Percentiles rank a stretch among this genome's conserved stretches.
These are phyloP conservation scores for Aurelia sp. DNA, from an alignment of 30 jellyfish, hydroid and myxozoan species.

Conservation along the genomic window DNA sequence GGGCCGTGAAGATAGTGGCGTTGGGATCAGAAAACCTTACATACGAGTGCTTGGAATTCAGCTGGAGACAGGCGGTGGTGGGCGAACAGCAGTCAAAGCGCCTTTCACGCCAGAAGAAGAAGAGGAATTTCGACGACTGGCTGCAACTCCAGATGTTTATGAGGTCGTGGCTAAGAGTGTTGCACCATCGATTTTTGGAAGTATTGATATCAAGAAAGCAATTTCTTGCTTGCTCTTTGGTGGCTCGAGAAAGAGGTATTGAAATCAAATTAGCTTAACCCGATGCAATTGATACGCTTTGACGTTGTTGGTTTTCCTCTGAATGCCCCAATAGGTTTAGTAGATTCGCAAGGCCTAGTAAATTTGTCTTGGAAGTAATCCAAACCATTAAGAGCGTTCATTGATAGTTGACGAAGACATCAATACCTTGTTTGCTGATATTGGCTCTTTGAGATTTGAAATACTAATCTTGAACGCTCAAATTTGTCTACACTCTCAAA, in stretches of 20 bases:
- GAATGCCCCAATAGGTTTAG: no score
- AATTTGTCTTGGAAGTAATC: no score
- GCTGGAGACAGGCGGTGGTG: constrained; percentile 94
- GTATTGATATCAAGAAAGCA: constrained; percentile 96
- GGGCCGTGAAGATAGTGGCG: constrained; percentile 84
- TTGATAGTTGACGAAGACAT: no score
- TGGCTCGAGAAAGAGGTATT: constrained; percentile 98
- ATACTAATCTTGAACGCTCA: no score
- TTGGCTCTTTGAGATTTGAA: no score
- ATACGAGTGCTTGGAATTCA: constrained; percentile 97
- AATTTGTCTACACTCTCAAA: no score
- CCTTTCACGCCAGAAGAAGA: constrained; percentile 92
- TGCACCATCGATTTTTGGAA: constrained; percentile 99
- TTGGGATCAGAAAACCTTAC: constrained; percentile 99
- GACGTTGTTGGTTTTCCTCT: no score
- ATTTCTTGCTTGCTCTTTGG: constrained; percentile 99
- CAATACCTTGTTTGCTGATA: no score
- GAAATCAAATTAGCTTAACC: no score
- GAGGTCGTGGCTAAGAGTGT: constrained; percentile 89
- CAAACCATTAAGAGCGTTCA: no score
- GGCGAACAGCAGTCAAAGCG: constrained; percentile 85
- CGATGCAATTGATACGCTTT: no score
- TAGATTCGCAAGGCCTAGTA: no score
- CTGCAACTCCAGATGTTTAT: constrained; percentile 87
- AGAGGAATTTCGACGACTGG: constrained; percentile 85